These are phyloP conservation scores for Caenorhabditis briggsae DNA, from an alignment of 1,140 invertebrate species.

Conservation along the genomic window DNA sequence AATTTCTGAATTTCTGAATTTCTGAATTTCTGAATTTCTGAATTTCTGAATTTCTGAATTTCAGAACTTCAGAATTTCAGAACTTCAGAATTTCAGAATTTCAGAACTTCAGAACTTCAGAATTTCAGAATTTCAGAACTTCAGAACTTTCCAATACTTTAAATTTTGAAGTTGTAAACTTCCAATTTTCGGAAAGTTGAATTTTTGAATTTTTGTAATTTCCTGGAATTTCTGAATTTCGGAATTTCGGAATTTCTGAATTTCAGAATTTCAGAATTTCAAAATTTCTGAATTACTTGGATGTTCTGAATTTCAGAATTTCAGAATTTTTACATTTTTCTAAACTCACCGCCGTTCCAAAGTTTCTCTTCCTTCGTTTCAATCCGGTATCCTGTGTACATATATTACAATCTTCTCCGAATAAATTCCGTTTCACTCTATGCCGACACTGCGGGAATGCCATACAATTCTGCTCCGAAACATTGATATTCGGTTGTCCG, in stretches of 20 bases:
- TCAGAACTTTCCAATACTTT: background rate
- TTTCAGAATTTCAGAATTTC: too few relatives aligned
- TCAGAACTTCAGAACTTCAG: background rate
- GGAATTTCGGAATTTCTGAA: too few relatives aligned
- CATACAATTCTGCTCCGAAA: conserved; percentile 69
- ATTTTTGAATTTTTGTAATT: background rate
- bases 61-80: too few relatives aligned
- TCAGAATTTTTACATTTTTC: too few relatives aligned
- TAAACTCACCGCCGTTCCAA: conserved; percentile 58
- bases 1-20: too few relatives aligned
- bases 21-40: too few relatives aligned
- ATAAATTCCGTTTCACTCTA: conserved; percentile 67
- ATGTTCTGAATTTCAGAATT: too few relatives aligned
- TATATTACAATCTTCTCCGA: conserved; percentile 66
- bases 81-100: too few relatives aligned
- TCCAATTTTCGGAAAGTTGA: too few relatives aligned
- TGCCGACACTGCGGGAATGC: conserved; percentile 70
- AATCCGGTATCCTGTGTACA: conserved; percentile 61
- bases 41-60: too few relatives aligned
- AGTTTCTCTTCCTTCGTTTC: conserved; percentile 62
- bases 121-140: conserved; percentile 12
- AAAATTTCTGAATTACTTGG: too few relatives aligned
- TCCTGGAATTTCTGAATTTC: too few relatives aligned
- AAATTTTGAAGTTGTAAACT: background rate
- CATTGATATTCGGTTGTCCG: conserved; percentile 70